Base-by-base conservation (phyloP, 2,113 vertebrate species). In the Nicator chloris region DNA sequence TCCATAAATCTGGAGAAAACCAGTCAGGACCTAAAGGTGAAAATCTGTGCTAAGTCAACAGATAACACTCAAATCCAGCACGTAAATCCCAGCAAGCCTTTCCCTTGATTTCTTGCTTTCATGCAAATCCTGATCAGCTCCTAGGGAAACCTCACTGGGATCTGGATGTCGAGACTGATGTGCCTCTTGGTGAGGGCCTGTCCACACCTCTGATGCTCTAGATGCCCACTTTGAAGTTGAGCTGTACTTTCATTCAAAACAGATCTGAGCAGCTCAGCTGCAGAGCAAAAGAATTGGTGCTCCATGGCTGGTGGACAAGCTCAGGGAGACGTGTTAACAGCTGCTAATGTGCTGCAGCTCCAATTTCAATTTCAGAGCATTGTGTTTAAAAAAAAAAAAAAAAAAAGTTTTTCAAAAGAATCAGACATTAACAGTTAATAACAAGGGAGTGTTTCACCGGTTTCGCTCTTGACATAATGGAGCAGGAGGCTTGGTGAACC, bases 311-410 rank as follows among this genome's bases (percentile, higher is more conserved):
- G 82, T 86, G 92, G 80, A 92, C 85, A 94, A 90, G 72, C 92
- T 86, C 82, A 81, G 79, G 79, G 85, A 47, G 86, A 96, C 5
- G 76, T 97, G 95, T 86, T 96, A 97, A 96, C 96, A 97, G 93
- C 94, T 94, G 82, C 49, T 96, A 86, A 95, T 83, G 60, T 57
- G 68, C 88, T 88, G 49, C 92, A 90, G 90, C 69, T 92, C 68
- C 3, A 0, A 66, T 81, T 96, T 88, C 77, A 82, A 56, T 79
- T 91, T 87, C 7, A 8, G 56, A 69, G 47, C 31, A 88, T 37
- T 86, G 71, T 82, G 37, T 59, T 53, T 7, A 16, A 8, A 22
- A 30, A 72, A 92, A 72, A 15, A 23, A 57, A 54, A 73, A 53
- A 61, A 50, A 30, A n/a, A n/a, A n/a, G n/a, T n/a, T n/a, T n/a